Conservation (phyloP, 1,140 invertebrate genomes). For the Triops longicaudatus region DNA sequence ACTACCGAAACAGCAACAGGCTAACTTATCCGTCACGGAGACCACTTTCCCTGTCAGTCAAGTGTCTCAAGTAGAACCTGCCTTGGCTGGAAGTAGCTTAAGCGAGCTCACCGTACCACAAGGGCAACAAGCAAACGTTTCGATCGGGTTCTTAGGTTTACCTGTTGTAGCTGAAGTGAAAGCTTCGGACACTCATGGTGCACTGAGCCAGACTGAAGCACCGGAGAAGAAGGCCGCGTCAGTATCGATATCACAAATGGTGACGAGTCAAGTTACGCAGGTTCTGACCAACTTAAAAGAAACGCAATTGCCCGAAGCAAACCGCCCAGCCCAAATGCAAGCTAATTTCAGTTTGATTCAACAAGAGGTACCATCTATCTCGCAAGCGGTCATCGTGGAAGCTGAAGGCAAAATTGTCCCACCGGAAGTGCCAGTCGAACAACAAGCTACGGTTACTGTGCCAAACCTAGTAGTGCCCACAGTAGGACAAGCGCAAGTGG, state of each 20-base stretch:
- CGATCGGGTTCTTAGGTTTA: background rate
- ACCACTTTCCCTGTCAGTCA: background rate
- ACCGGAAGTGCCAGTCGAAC: background rate
- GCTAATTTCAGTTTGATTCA: background rate
- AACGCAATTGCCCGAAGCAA: background rate
- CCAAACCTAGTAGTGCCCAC: background rate
- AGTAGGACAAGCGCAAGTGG: background rate
- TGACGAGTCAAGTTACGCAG: background rate
- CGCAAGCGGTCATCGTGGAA: background rate
- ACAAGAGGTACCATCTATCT: background rate
- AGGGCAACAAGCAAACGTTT: constrained; percentile 16
- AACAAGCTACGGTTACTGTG: constrained; percentile 16
- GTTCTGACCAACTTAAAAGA: background rate
- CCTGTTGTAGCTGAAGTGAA: background rate
- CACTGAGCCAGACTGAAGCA: background rate
- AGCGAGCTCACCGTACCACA: background rate
- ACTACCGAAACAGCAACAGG: background rate
- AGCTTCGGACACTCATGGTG: background rate
- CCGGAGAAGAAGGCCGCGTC: background rate
- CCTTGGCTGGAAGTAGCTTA: background rate
- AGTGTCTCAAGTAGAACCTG: background rate
- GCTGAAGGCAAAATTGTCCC: background rate
- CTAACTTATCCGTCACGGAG: background rate
- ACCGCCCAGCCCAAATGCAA: background rate
- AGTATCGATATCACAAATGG: background rate